Percentiles rank a stretch among this genome's conserved stretches.
Evolutionary conservation across 2,797 vertebrate species (phyloP).

Genomic region (Carapus acus): DNA sequence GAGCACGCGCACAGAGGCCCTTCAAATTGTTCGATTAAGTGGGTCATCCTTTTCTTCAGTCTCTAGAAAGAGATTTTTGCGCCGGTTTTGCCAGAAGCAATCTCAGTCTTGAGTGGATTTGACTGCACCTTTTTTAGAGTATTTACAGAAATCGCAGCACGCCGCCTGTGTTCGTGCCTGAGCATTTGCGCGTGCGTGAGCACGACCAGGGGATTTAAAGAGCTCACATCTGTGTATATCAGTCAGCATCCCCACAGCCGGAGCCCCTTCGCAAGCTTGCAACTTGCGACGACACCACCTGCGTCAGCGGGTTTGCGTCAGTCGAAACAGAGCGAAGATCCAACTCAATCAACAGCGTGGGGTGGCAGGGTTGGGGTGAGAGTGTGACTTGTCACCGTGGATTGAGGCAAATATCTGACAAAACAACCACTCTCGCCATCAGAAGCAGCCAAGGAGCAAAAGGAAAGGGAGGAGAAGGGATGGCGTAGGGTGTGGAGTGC

Average conservation of each 20-base stretch:
- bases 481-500: no score
- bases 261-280: no score
- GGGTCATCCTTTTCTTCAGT: slow-evolving; percentile 73
- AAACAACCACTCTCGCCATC: slow-evolving; percentile 35
- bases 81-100: slow-evolving; percentile 60
- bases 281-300: no score
- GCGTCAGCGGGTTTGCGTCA: slow-evolving; percentile 12
- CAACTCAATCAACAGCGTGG: slow-evolving; percentile 15
- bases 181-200: slow-evolving; percentile 23
- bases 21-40: slow-evolving; percentile 76
- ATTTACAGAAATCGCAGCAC: slow-evolving; percentile 66
- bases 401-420: slow-evolving; percentile 39
- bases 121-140: slow-evolving; percentile 66
- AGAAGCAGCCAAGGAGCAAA: background rate
- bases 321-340: slow-evolving; percentile 12
- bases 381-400: slow-evolving; percentile 34
- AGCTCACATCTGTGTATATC: slow-evolving; percentile 18
- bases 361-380: slow-evolving; percentile 25
- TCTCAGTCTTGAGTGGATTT: slow-evolving; percentile 62
- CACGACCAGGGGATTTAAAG: slow-evolving; percentile 13
- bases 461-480: slow-evolving; percentile 15
- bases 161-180: slow-evolving; percentile 49
- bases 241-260: slow-evolving; percentile 27
- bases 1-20: slow-evolving; percentile 39
- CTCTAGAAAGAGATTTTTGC: slow-evolving; percentile 68